Base-by-base conservation (phyloP, 2,113 vertebrate species). In the Microtus pennsylvanicus region DNA sequence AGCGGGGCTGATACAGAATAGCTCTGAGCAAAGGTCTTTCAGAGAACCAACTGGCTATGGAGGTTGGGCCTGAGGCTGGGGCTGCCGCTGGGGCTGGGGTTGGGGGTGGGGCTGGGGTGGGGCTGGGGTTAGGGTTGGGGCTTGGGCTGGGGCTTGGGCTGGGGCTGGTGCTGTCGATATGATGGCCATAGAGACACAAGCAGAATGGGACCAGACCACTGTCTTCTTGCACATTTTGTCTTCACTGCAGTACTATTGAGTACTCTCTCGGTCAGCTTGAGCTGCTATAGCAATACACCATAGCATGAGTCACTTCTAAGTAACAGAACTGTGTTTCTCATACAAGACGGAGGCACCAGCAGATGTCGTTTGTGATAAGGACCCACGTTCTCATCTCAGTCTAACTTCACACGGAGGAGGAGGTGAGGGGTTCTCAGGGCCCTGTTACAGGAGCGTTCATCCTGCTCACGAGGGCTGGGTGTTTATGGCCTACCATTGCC, bases 1-100 rank as follows among this genome's bases (percentile, higher is more conserved):
- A 89, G 47, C 24, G 9, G 58, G 72, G 47, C 61, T 70, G 14
- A 45, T 50, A 9, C 30, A 35, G 65, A 86, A 86, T 90, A 47
- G 35, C 61, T 26, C n/a, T 92, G 82, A 80, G 70, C 35, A 86
- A 69, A 55, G 69, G 17, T 70, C 89, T 67, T n/a, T 81, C 28
- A 55, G 50, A 55, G 50, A 35, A 82, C 14, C 8, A 0, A 16
- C 28, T 35, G 30, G 45, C 30, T 83, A 7, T 58, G 85, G 24
- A 33, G 28, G 65, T 21, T 11, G 72, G 75, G 70, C 35, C 35
- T 11, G 67, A 63, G 70, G 50, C 45, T 17, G 2, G 67, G 58
- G 38, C 82, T 77, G 69, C 0, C 13, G 67, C 0, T 19, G 12
- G 30, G 67, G 30, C 0, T 24, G 1, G 7, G 5, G 22, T 17